Evolutionary conservation across 1,140 invertebrate genomes (phyloP).

Genomic region (Pachypeltis micranthus): DNA sequence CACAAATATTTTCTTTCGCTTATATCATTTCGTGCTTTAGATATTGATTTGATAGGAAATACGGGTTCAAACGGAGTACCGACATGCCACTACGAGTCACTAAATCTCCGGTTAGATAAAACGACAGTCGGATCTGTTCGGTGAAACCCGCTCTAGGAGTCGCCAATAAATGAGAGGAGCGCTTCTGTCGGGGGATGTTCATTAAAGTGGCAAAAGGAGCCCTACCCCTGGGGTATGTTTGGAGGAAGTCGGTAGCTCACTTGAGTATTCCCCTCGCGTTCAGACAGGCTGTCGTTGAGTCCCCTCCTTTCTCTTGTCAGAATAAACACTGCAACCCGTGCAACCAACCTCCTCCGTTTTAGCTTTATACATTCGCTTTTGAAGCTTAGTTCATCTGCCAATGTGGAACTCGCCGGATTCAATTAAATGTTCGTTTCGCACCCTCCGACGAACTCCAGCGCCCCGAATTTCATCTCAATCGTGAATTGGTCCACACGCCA

Average conservation of each 20-base stretch:
- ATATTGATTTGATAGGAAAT: too few species aligned
- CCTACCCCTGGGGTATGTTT: neutral
- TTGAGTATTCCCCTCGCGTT: neutral
- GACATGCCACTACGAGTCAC: too few species aligned
- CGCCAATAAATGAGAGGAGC: too few species aligned
- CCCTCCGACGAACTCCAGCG: neutral
- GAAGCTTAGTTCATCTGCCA: neutral
- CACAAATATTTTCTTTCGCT: too few species aligned
- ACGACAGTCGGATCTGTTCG: too few species aligned
- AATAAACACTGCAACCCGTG: neutral
- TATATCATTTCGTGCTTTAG: too few species aligned
- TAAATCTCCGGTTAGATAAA: too few species aligned
- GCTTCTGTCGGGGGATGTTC: neutral
- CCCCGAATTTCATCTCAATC: neutral
- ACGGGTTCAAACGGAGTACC: too few species aligned
- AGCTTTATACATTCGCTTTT: neutral
- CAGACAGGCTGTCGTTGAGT: too few species aligned
- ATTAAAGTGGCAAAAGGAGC: neutral
- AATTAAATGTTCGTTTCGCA: neutral
- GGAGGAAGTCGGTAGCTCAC: neutral
- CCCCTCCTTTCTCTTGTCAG: too few species aligned
- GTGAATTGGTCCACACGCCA: too few species aligned
- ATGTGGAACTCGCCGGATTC: neutral
- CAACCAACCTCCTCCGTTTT: neutral
- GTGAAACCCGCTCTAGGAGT: too few species aligned